Base-by-base conservation (phyloP, 2,113 vertebrate genomes). In the Lutjanus erythropterus region DNA sequence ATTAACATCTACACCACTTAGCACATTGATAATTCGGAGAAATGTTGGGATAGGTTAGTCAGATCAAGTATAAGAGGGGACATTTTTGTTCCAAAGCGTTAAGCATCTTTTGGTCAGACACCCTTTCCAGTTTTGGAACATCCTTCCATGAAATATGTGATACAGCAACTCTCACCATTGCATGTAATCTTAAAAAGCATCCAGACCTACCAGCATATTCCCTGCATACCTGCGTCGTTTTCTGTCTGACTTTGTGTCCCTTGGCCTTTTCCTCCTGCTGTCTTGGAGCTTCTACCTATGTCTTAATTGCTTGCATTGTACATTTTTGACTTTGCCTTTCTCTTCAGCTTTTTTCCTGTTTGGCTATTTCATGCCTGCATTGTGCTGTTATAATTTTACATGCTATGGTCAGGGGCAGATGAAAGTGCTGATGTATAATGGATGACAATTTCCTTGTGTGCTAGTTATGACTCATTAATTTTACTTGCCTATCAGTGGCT, bases 391-490 rank as follows among this genome's bases (percentile, higher is more conserved):
- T 31, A 25, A 58, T 49, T 60, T 68, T 47, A 55, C 16, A 60
- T 37, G 1, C 18, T 44, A 44, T 55, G 21, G 27, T 27, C 21
- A 50, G 39, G 25, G 21, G 29, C 1, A 2, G 23, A 64, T 61
- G 31, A 35, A 60, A 64, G n/a, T 37, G 14, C 27, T 0, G 19
- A 33, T 33, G 9, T 41, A 27, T 46, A 70, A 59, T 47, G 15
- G 47, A 65, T 12, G 2, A 19, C 4, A 21, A 53, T 42, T 55
- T 29, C 11, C 18, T 37, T 39, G 23, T 5, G 9, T 37, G 52
- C 25, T 33, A 49, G 39, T 47, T 60, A 60, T 25, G 42, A 60
- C 19, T 44, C n/a, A 69, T 60, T 77, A 19, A 47, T 29, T 47
- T 41, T n/a, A 37, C 1, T 37, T 58, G 18, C 31, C 4, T 15